Base-by-base conservation (phyloP, 2,797 vertebrate species). In the Aldrovandia affinis region DNA sequence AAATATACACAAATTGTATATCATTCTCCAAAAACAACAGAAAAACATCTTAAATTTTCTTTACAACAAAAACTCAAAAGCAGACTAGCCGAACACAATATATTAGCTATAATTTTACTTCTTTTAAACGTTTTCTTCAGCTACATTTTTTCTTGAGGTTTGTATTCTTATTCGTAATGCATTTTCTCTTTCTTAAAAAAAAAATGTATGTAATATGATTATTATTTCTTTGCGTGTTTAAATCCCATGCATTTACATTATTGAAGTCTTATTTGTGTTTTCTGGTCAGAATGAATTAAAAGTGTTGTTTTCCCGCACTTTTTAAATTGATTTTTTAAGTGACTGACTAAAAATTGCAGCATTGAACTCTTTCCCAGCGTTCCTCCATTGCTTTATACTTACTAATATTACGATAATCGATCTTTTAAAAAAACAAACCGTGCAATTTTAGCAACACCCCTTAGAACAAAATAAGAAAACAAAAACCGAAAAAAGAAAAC, bases 1-100 rank as follows among this genome's bases (percentile, higher is more conserved):
- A 97, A 98, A 98, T 97, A 97, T 97, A 97, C 97, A 98, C 96
- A 96, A 96, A 96, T 94, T 96, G 96, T 96, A 97, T 98, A 97
- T 97, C 96, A 97, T 97, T 97, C 96, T 97, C 96, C 93, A 96
- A 97, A 96, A 95, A 96, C 92, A 95, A 96, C 91, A 95, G 92
- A 93, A 95, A 95, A 93, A 80, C 78, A 80, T 81, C 47, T 80
- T 68, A 84, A 84, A 80, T 84, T 88, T 92, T 95, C 92, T 95
- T 95, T 95, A 96, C 95, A 96, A 95, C 95, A 95, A 95, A 75
- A 97, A 91, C 90, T 91, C 89, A 92, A 96, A n/a, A 97, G 96
- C 96, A 95, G 96, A 97, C 96, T 96, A 97, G 96, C 96, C 95
- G 93, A 97, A 97, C 96, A 98, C 97, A 97, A 98, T 97, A 97